Base-by-base conservation (phyloP, 2,113 vertebrate genomes). In the Tragelaphus scriptus region DNA sequence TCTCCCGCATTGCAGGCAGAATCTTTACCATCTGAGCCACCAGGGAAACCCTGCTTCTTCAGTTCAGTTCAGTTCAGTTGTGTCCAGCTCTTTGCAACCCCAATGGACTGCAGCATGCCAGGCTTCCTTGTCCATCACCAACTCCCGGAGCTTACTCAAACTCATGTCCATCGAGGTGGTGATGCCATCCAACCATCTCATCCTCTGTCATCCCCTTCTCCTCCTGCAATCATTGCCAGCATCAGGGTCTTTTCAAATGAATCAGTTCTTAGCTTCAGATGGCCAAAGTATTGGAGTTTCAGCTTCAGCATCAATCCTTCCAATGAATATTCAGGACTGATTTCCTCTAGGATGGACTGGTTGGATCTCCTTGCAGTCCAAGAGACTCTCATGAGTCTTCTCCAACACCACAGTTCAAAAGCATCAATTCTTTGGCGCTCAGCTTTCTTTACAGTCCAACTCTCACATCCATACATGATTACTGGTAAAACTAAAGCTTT, bases 371-470 rank as follows among this genome's bases (percentile, higher is more conserved):
- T 71, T 36, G 65, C 8, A 36, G n/a, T 71, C 65, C 65, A 71
- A 71, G n/a, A 17, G 65, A 36, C 4, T 21, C 65, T 21, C n/a
- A 36, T 36, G 65, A 71, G 65, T 71, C 65, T 71, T 71, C 17
- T 11, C 65, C 65, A 71, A 71, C 0, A 71, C 4, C 17, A 71
- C n/a, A 36, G 65, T 21, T 71, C n/a, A 71, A 36, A 71, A 21
- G 65, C 65, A 71, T 11, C 65, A 36, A 3, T 36, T 71, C n/a
- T 36, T 71, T 0, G 0, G 17, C 0, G 0, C 65, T 71, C 65
- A 71, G 65, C 65, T 21, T 71, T 71, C 65, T 71, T 36, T 21
- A 71, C 2, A 71, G n/a, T 71, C n/a, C 65, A 71, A 36, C 65
- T 71, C 65, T 71, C 19, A 71, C 17, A 71, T 11, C n/a, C n/a